A percentile compares a stretch with the other conserved stretches of the same genome.
These are phyloP conservation scores for Tangachromis dhanisi DNA, from an alignment of 2,113 vertebrate genomes.

Conservation along the genomic window DNA sequence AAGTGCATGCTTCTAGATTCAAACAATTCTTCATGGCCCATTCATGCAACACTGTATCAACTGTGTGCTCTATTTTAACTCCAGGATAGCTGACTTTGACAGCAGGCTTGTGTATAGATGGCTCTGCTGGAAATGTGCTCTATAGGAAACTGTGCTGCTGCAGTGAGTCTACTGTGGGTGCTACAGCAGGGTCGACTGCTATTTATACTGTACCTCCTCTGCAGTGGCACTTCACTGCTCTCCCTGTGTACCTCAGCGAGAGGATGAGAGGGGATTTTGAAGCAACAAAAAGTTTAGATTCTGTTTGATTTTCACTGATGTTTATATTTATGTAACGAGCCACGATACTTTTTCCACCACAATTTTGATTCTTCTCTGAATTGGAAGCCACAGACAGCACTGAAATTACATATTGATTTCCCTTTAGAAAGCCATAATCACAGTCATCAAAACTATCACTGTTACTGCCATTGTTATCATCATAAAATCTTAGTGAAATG, in stretches of 20 bases:
- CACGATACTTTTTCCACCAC: not conserved
- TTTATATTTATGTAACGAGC: not conserved
- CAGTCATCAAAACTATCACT: not conserved
- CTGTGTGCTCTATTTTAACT: constrained; percentile 19
- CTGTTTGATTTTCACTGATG: not conserved
- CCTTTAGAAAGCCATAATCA: not conserved
- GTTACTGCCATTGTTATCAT: not conserved
- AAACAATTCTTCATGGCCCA: not conserved
- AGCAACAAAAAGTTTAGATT: not conserved
- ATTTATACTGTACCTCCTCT: constrained; percentile 55
- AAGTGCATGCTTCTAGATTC: not conserved
- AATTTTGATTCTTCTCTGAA: not conserved
- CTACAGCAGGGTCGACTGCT: constrained; percentile 48
- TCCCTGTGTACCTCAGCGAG: constrained; percentile 4
- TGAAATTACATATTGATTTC: not conserved
- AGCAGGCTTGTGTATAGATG: constrained; percentile 12
- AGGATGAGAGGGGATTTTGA: not conserved
- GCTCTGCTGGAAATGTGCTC: constrained; percentile 24
- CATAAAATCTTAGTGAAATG: not conserved
- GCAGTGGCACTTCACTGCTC: constrained; percentile 24
- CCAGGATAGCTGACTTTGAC: constrained; percentile 30
- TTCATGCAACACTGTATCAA: not conserved
- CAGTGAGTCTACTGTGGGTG: constrained; percentile 42
- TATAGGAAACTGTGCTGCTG: constrained; percentile 42
- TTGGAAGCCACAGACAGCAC: not conserved